phyloP scores from a whole-genome alignment of 2,797 vertebrate species.

The Sylvia borin region DNA sequence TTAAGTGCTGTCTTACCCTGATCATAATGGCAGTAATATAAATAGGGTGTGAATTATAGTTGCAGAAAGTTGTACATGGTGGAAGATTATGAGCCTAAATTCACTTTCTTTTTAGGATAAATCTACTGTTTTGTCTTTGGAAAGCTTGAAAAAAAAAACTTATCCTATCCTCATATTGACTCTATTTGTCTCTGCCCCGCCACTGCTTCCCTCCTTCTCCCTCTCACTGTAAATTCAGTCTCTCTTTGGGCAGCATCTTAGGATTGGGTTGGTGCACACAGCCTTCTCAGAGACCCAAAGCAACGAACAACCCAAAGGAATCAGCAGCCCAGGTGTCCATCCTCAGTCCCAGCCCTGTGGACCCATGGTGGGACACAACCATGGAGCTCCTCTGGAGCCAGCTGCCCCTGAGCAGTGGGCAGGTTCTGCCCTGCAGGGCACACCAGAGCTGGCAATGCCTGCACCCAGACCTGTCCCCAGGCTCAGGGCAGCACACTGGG shows the following conservation, averaged over 20 bases:
- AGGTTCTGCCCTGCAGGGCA: neutral
- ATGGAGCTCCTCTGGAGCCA: neutral
- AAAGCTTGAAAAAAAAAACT: neutral
- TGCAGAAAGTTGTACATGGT: neutral
- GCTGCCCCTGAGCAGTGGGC: no score
- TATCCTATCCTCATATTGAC: neutral
- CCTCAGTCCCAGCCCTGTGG: fast-evolving
- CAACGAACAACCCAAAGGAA: neutral
- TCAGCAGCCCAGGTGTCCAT: neutral
- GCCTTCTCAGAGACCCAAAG: fast-evolving
- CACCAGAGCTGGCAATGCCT: fast-evolving
- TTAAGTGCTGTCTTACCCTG: slow-evolving; percentile 1
- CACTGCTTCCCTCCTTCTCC: neutral
- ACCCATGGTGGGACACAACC: neutral
- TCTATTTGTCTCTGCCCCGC: neutral
- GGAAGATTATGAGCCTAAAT: neutral
- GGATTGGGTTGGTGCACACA: fast-evolving
- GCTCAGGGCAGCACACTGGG: fast-evolving
- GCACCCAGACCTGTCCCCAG: fast-evolving
- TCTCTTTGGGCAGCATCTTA: fast-evolving
- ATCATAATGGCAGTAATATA: neutral
- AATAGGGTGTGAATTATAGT: neutral
- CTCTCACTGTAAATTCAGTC: neutral
- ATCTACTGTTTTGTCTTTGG: neutral
- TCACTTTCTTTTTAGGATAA: neutral